Evolutionary conservation across 2,888 invertebrate genomes (phyloP), one percentile per base, ranked within the genome.

Genomic region (Heliconius hortense): DNA sequence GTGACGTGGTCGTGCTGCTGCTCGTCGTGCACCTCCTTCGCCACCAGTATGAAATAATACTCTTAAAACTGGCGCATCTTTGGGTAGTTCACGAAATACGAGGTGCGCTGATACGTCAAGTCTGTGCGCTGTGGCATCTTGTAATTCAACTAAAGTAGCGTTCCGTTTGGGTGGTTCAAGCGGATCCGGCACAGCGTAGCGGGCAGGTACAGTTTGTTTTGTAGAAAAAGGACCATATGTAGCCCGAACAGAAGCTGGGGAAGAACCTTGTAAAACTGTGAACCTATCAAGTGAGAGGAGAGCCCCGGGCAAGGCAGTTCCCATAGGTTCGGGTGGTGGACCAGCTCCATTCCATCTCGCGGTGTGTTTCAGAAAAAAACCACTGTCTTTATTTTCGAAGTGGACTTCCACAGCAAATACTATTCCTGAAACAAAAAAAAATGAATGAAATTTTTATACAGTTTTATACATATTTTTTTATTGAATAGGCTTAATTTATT

Each of bases 191-290:
- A 98, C 97, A 78, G 98, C 96, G 87, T 97, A 98, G 69, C 97
- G 95, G 2, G 98, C 97, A 60, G 98, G 98, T 60, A 98, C 98
- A 0, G 98, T 98, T 91, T 98, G 98, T 87, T 98, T 98, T 74
- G 98, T 98, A 82, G 98, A 98, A 92, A 98, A 98, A 11, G 98
- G 98, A 7, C 98, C 99, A 87, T 98, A 98, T 62, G 97, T 97
- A 70, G 98, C 98, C 77, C 98, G 95, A 63, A 99, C 97, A 35
- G 98, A 98, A 53, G 98, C 97, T 35, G 98, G 97, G 82, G 98
- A 97, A 68, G 97, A 97, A 60, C 97, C 98, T 89, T 98, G 97
- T 83, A 98, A 96, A 59, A 99, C 97, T 76, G 98, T 97, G 89
- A 98, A 98, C 79, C 97, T 96, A 91, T 98, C 98, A 79, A 97